Percentiles rank a stretch among this genome's conserved stretches.
These are phyloP conservation scores for Enhydra lutris DNA, from an alignment of 2,113 vertebrate genomes.

Conservation along the genomic window DNA sequence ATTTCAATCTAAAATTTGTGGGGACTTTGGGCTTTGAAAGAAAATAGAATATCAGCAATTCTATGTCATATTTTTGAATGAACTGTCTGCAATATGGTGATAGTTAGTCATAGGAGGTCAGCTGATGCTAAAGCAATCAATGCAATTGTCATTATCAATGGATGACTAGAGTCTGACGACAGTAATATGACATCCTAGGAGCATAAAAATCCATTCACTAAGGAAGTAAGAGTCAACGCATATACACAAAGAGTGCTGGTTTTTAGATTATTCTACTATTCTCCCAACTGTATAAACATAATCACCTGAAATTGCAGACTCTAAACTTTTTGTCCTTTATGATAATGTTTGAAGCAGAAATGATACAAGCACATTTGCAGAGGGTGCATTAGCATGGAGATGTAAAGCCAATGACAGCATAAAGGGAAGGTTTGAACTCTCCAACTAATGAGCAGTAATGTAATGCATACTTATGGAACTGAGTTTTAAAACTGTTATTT, in stretches of 20 bases:
- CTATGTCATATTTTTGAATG: conserved; percentile 31
- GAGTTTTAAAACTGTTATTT: background rate
- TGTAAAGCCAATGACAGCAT: background rate
- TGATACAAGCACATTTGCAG: conserved; percentile 43
- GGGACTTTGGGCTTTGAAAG: conserved; percentile 2
- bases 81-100: background rate
- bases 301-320: conserved; percentile 28
- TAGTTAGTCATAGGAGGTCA: conserved; percentile 47
- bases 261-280: conserved; percentile 33
- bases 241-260: background rate
- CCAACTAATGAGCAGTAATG: background rate
- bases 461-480: background rate
- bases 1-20: conserved; percentile 3
- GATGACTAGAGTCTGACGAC: conserved; percentile 1
- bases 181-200: background rate
- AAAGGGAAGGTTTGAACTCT: conserved; percentile 9
- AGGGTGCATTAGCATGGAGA: background rate
- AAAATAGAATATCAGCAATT: conserved; percentile 21
- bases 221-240: background rate
- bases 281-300: conserved; percentile 17
- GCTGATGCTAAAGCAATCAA: conserved; percentile 52
- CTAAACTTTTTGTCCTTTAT: conserved; percentile 23
- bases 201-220: conserved; percentile 50
- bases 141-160: conserved; percentile 52
- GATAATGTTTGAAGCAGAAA: conserved; percentile 56